Percentiles rank a stretch among this genome's conserved stretches.
Conservation (phyloP, 2,797 vertebrate genomes). For the Cirrhinus mrigala region DNA sequence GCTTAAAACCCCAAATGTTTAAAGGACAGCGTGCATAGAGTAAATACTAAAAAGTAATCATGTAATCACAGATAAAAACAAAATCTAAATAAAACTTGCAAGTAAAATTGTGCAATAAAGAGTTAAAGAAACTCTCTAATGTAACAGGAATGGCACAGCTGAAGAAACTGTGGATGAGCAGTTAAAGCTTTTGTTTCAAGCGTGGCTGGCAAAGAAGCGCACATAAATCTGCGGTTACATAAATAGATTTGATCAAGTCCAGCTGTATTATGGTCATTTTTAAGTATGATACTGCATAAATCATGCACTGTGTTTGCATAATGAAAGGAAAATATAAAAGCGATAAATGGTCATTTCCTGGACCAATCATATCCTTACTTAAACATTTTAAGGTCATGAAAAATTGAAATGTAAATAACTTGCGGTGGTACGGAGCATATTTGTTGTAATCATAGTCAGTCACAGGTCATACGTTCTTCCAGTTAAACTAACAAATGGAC, state of each 20-base stretch:
- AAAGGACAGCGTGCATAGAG: not conserved
- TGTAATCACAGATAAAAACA: not conserved
- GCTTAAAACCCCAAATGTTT: not conserved
- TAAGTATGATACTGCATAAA: not conserved
- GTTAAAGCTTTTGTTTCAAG: not conserved
- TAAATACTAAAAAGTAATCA: not conserved
- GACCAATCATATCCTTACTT: slow-evolving; percentile 17
- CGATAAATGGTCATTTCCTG: slow-evolving; percentile 13
- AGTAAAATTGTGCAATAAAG: not conserved
- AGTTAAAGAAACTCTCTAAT: not conserved
- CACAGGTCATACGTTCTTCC: slow-evolving; percentile 10
- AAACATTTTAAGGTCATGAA: slow-evolving; percentile 43
- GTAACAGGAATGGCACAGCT: not conserved
- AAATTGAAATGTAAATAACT: slow-evolving; percentile 18
- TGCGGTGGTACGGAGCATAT: not conserved
- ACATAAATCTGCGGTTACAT: not conserved
- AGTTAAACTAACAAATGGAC: slow-evolving; percentile 27
- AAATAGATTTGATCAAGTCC: slow-evolving; percentile 38
- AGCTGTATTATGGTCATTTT: slow-evolving; percentile 20
- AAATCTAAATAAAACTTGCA: not conserved
- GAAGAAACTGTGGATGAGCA: not conserved
- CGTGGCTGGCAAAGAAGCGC: not conserved
- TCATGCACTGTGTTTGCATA: not conserved
- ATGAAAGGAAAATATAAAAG: not conserved
- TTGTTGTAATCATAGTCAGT: slow-evolving; percentile 13